Evolutionary conservation across 2,888 invertebrate species (phyloP).

Genomic region (Rhogogaster chlorosoma): DNA sequence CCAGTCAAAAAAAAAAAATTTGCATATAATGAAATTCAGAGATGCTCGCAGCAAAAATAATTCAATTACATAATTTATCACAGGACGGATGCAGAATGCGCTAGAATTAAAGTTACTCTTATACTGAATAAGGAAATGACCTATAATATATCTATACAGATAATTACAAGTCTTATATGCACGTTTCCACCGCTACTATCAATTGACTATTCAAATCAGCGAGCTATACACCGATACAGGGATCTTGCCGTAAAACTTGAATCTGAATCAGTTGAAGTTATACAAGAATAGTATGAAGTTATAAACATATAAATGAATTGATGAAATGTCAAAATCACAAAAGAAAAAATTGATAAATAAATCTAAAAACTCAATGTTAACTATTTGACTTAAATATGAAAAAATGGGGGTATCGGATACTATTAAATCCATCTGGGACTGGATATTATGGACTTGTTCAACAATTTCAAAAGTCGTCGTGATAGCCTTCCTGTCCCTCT

Average conservation of each 20-base stretch:
- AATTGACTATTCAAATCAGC: background rate
- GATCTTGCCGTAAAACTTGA: background rate
- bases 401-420: conserved; percentile 55
- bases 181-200: too few relatives aligned
- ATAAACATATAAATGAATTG: background rate
- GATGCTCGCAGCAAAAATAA: too few relatives aligned
- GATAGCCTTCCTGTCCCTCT: background rate
- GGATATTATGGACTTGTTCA: conserved; percentile 55
- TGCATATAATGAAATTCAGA: too few relatives aligned
- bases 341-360: background rate
- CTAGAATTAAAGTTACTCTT: too few relatives aligned
- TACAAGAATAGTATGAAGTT: too few relatives aligned
- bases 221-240: background rate
- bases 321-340: background rate
- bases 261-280: conserved; percentile 8
- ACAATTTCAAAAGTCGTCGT: conserved; percentile 56
- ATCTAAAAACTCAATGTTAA: conserved; percentile 53
- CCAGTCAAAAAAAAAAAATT: too few relatives aligned
- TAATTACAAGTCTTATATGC: too few relatives aligned
- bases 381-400: conserved; percentile 41
- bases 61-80: too few relatives aligned
- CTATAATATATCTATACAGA: too few relatives aligned
- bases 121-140: too few relatives aligned
- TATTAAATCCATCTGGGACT: conserved; percentile 56
- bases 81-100: too few relatives aligned